Conservation (phyloP, 2,888 invertebrate species). For the Monochamus alternatus region DNA sequence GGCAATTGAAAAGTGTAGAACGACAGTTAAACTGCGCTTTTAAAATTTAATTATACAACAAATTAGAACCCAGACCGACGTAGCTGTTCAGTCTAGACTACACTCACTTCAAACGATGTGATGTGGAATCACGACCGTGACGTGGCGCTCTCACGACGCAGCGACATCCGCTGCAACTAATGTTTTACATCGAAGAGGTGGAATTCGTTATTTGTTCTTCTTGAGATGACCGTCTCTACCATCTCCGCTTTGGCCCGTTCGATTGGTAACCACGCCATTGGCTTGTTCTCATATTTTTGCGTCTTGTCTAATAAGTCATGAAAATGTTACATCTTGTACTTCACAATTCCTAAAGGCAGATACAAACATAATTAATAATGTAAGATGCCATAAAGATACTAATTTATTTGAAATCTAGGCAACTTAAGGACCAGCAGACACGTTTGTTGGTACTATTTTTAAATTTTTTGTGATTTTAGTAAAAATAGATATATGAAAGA, state of each 20-base stretch:
- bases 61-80: too few species aligned
- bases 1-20: too few species aligned
- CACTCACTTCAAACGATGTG: neutral
- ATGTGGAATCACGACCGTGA: conserved; percentile 7
- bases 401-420: too few species aligned
- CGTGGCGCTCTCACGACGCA: conserved; percentile 22
- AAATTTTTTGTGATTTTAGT: too few species aligned
- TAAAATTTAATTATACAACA: neutral
- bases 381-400: too few species aligned
- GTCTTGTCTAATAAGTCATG: conserved; percentile 15
- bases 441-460: too few species aligned
- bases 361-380: too few species aligned
- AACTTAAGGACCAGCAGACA: too few species aligned
- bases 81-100: conserved; percentile 6
- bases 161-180: conserved; percentile 25
- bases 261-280: conserved; percentile 35
- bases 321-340: conserved; percentile 1
- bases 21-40: too few species aligned
- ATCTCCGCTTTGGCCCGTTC: neutral
- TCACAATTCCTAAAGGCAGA: neutral
- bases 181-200: conserved; percentile 32
- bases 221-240: conserved; percentile 29
- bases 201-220: conserved; percentile 36
- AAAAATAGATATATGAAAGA: too few species aligned
- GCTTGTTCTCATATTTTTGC: conserved; percentile 33